Base-by-base conservation (phyloP, 2,797 vertebrate genomes). In the Aplochiton taeniatus region DNA sequence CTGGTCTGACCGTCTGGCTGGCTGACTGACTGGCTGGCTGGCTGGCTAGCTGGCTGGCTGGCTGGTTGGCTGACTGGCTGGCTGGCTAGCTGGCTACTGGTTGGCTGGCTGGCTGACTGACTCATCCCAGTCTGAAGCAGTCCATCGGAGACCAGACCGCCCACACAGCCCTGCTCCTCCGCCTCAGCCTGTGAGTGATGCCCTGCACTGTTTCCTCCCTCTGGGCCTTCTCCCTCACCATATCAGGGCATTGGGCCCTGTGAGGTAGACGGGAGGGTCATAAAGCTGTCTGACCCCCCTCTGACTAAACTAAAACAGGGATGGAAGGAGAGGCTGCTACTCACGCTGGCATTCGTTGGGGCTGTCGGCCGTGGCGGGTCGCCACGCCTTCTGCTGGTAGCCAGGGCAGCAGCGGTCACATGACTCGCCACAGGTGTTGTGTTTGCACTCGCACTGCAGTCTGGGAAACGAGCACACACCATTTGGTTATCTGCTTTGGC, bases 361-460 rank as follows among this genome's bases (percentile, higher is more conserved):
- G 73, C 83, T 93, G 70, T 90, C 86, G 46, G 85, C 71, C 12
- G 88, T 91, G 44, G 95, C 95, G 0, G 93, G 89, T 20, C 70
- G 90, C 96, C 96, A 98, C 1, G 66, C 91, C 74, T 91, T 95
- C 89, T 98, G 96, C 69, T 94, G 89, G 77, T 94, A 96, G 14
- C 94, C 95, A 0, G 90, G 88, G 58, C 96, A 98, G 85, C 96
- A 98, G 75, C 0, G 93, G 75, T 94, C 91, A 82, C 96, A 98
- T 11, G 93, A 95, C 75, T 94, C 91, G 1, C 96, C 96, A 18
- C 96, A 98, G 69, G 96, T 98, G 79, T 97, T 95, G 83, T 97
- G 96, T 58, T 90, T 91, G 82, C 96, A 98, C 69, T 94, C 87
- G 65, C 96, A 98, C 44, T 89, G 93, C 74, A 91, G 94, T 70